phyloP scores from a whole-genome alignment of 1,140 invertebrate genomes.

The Drosophila ogumai region DNA sequence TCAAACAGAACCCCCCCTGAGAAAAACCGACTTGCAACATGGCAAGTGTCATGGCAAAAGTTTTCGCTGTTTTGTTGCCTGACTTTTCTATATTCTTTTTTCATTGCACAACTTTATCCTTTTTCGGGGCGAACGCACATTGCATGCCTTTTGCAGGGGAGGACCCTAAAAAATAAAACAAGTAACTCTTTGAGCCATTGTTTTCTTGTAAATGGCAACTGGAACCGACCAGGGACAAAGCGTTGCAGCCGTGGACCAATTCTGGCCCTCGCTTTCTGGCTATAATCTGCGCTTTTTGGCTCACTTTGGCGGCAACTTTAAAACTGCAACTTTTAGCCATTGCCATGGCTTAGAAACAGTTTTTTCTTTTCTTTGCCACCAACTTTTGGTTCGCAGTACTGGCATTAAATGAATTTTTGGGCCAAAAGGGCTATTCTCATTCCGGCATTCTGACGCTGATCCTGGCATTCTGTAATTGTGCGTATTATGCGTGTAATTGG shows the following conservation, averaged over 20 bases:
- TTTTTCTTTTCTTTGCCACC: constrained; percentile 19
- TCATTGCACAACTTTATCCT: constrained; percentile 73
- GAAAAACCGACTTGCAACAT: constrained; percentile 54
- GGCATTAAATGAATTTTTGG: constrained; percentile 34
- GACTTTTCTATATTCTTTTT: constrained; percentile 27
- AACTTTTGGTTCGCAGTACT: constrained; percentile 39
- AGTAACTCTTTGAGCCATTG: constrained; percentile 66
- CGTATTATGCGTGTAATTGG: constrained; percentile 77
- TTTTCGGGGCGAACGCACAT: constrained; percentile 64
- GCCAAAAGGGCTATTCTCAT: constrained; percentile 8
- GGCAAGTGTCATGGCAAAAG: constrained; percentile 70
- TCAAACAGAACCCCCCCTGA: constrained; percentile 37
- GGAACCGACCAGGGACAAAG: constrained; percentile 25
- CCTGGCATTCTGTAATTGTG: constrained; percentile 62
- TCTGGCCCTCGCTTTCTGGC: constrained; percentile 18
- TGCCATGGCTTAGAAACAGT: constrained; percentile 20
- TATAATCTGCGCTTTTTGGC: constrained; percentile 60
- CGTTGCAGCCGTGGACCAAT: constrained; percentile 12
- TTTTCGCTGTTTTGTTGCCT: constrained; percentile 34
- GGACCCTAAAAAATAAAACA: constrained; percentile 20
- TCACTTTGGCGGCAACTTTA: constrained; percentile 59
- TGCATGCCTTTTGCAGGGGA: constrained; percentile 56
- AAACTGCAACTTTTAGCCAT: constrained; percentile 59
- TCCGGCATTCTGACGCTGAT: constrained; percentile 25
- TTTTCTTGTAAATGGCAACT: constrained; percentile 78